Evolutionary conservation across 2,888 invertebrate species (phyloP).

Genomic region (Pinctada fucata): DNA sequence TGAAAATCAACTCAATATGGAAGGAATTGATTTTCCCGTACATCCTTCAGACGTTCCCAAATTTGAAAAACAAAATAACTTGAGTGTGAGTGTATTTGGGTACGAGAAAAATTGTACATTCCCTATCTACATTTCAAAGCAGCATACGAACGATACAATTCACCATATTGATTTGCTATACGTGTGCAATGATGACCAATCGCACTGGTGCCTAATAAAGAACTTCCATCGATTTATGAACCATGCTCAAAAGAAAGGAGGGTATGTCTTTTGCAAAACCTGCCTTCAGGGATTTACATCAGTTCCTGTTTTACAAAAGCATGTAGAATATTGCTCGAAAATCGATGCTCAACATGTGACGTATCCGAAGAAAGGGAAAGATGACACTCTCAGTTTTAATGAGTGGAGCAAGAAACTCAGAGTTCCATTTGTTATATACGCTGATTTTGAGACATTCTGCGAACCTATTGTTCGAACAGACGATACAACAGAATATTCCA

Average conservation of each 20-base stretch:
- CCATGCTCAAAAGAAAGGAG: too few relatives aligned
- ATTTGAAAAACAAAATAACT: constrained; percentile 42
- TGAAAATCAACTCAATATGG: constrained; percentile 36
- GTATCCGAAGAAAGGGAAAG: constrained; percentile 30
- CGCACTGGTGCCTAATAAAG: constrained; percentile 10
- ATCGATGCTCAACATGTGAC: too few relatives aligned
- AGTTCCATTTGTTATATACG: constrained; percentile 37
- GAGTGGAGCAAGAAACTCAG: constrained; percentile 21
- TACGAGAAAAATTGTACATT: constrained; percentile 23
- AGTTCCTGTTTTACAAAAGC: too few relatives aligned
- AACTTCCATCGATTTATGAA: constrained; percentile 11
- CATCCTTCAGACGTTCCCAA: constrained; percentile 23
- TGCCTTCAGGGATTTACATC: too few relatives aligned
- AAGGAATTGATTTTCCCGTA: constrained; percentile 28
- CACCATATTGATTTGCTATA: constrained; percentile 10
- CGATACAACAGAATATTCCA: constrained; percentile 20
- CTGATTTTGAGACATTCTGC: too few relatives aligned
- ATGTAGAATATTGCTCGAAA: too few relatives aligned
- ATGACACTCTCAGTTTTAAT: constrained; percentile 27
- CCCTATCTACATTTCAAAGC: constrained; percentile 23
- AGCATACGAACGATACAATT: not conserved
- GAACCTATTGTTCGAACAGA: constrained; percentile 28
- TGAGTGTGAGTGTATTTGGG: constrained; percentile 33
- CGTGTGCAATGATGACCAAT: constrained; percentile 1
- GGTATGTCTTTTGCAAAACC: too few relatives aligned